Evolutionary conservation across 2,797 vertebrate genomes (phyloP), one percentile per base, ranked within the genome.

Genomic region (Loriculus beryllinus): DNA sequence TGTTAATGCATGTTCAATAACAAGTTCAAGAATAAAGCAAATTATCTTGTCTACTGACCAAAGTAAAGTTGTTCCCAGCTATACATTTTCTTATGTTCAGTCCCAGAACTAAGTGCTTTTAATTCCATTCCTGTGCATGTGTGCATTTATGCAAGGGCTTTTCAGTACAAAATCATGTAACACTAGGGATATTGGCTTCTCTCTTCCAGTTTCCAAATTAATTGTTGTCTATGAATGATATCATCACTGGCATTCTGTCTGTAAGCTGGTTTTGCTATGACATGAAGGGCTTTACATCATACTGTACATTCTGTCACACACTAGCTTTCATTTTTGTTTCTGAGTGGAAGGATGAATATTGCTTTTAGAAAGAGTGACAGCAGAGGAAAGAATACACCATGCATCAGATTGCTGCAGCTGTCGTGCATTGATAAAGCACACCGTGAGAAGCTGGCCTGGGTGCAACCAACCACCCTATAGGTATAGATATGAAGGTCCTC

Each of bases 271-370:
- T 88, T 59, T 86, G 81, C 90, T 90, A 67, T 86, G 95, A 96
- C 94, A 94, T 21, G 60, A 96, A 92, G 95, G 57, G 77, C 39
- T 95, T 95, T 93, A 87, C 94, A 95, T 96, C 70, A 7, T 63
- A 57, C 70, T 39, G 37, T 91, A 26, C 22, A 12, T 78, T 82
- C 94, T 91, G 93, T 92, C 94, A 68, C 92, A 88, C 83, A 45
- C 94, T 82, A 95, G 94, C 94, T 96, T 75, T 92, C 96, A 82
- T 97, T 97, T 97, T 97, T 83, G 86, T 97, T 97, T 97, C 91
- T 71, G 89, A 94, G 65, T 54, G 76, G 94, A 94, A 96, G 92
- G 93, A 93, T 95, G 97, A 97, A 97, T 96, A 95, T 95, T 97
- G 95, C 94, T 93, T 86, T 95, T 60, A 86, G 67, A 92, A 93